A percentile compares a stretch with the other conserved stretches of the same genome.
Conservation (phyloP, 2,797 vertebrate genomes). For the Bovichtus variegatus region DNA sequence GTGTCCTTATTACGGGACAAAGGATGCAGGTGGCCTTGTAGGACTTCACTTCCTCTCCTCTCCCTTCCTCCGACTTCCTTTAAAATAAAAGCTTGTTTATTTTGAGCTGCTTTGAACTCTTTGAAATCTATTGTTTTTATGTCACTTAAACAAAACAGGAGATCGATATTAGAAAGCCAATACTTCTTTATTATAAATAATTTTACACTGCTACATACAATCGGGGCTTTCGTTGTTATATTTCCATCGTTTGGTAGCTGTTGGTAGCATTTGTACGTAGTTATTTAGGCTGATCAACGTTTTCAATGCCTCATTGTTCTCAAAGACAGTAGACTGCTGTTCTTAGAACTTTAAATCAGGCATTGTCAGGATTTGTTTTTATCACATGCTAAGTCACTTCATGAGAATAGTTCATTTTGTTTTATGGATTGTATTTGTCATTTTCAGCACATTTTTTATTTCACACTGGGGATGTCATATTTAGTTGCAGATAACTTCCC, state of each 20-base stretch:
- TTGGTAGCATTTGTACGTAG: not conserved
- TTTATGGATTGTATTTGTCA: slow-evolving; percentile 8
- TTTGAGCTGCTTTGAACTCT: slow-evolving; percentile 45
- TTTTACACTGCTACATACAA: not conserved
- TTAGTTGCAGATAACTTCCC: not conserved
- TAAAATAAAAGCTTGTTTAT: slow-evolving; percentile 64
- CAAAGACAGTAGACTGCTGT: slow-evolving; percentile 23
- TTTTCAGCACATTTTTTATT: slow-evolving; percentile 7
- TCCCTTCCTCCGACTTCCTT: slow-evolving; percentile 69
- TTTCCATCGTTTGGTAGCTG: not conserved
- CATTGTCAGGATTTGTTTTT: slow-evolving; percentile 14
- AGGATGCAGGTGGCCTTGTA: slow-evolving; percentile 82
- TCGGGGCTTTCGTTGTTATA: not conserved
- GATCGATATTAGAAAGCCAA: slow-evolving; percentile 29
- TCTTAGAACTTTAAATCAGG: not conserved
- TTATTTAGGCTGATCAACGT: slow-evolving; percentile 1
- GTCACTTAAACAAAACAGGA: slow-evolving; percentile 43
- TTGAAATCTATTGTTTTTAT: slow-evolving; percentile 47
- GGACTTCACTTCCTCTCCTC: slow-evolving; percentile 70
- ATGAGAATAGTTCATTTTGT: not conserved
- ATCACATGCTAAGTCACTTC: slow-evolving; percentile 15
- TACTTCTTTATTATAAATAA: not conserved
- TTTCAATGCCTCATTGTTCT: slow-evolving; percentile 26
- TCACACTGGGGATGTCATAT: not conserved
- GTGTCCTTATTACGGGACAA: slow-evolving; percentile 57